Conservation (phyloP, 2,113 vertebrate genomes). For the Oreocharis arfaki region DNA sequence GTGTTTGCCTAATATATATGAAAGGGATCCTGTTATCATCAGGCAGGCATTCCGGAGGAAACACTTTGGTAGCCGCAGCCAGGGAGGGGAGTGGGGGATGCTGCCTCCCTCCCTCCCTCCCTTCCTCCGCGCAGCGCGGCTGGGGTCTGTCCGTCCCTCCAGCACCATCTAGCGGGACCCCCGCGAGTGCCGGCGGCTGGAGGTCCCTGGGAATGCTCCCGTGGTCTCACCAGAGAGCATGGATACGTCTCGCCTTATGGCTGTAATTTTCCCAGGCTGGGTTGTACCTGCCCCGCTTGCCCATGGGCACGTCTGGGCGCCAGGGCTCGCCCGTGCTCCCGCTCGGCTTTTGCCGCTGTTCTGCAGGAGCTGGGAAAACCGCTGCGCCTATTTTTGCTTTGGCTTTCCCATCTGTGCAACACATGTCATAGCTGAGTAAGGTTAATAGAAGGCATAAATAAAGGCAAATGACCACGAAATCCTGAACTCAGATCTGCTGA, state of each 20-base stretch:
- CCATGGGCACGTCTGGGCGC: accelerated
- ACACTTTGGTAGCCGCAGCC: not conserved
- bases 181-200: accelerated
- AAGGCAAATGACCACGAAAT: conserved; percentile 43
- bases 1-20: conserved; percentile 28
- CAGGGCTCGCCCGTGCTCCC: not conserved
- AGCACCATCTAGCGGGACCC: not conserved
- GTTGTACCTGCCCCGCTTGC: no score
- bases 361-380: not conserved
- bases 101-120: not conserved
- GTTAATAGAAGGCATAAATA: conserved; percentile 29
- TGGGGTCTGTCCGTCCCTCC: not conserved
- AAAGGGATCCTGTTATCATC: conserved; percentile 53
- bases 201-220: accelerated
- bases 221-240: not conserved
- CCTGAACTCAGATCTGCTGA: not conserved
- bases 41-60: conserved; percentile 48
- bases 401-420: conserved; percentile 3
- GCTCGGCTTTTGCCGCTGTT: not conserved
- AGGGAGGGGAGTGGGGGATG: not conserved
- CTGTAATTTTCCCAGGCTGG: not conserved
- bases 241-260: accelerated
- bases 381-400: not conserved
- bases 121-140: no score
- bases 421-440: not conserved